Percentiles rank a stretch among this genome's conserved stretches.
phyloP scores from a whole-genome alignment of 2,888 invertebrate genomes.

The Trichogramma evanescens region DNA sequence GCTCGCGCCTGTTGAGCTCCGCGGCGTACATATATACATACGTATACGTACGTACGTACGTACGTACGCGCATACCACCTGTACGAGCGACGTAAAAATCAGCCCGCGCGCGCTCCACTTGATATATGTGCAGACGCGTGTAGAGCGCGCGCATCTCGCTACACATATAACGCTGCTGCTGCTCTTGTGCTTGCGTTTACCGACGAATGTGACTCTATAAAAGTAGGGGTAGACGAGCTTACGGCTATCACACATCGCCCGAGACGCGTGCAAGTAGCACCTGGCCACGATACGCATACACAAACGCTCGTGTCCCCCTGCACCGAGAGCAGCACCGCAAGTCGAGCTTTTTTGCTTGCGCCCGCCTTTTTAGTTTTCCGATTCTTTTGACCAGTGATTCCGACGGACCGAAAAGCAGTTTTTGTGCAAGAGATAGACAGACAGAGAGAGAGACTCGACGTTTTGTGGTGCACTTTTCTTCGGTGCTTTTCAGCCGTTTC shows the following conservation, averaged over 20 bases:
- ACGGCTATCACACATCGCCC: conserved; percentile 40
- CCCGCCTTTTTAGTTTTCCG: too few species aligned
- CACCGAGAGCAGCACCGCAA: too few species aligned
- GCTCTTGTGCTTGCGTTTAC: too few species aligned
- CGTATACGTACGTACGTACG: not conserved
- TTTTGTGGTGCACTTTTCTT: too few species aligned
- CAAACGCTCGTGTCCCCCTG: not conserved
- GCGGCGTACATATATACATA: not conserved
- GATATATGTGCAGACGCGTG: not conserved
- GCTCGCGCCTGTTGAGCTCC: too few species aligned
- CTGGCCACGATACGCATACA: conserved; percentile 21
- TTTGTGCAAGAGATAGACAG: too few species aligned
- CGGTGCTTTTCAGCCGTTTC: too few species aligned
- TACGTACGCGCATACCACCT: too few species aligned
- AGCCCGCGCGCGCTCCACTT: not conserved
- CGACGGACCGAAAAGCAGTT: too few species aligned
- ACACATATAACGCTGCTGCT: not conserved
- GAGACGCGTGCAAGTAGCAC: conserved; percentile 38
- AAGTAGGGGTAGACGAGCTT: conserved; percentile 37
- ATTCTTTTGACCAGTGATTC: too few species aligned
- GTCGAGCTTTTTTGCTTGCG: too few species aligned
- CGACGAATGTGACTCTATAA: conserved; percentile 30
- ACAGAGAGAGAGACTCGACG: too few species aligned
- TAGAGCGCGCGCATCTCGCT: conserved; percentile 6
- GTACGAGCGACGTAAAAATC: not conserved